Percentiles rank a stretch among this genome's conserved stretches.
These are phyloP conservation scores for Amphiprion clarkii DNA, from an alignment of 2,797 vertebrate genomes.

Conservation along the genomic window DNA sequence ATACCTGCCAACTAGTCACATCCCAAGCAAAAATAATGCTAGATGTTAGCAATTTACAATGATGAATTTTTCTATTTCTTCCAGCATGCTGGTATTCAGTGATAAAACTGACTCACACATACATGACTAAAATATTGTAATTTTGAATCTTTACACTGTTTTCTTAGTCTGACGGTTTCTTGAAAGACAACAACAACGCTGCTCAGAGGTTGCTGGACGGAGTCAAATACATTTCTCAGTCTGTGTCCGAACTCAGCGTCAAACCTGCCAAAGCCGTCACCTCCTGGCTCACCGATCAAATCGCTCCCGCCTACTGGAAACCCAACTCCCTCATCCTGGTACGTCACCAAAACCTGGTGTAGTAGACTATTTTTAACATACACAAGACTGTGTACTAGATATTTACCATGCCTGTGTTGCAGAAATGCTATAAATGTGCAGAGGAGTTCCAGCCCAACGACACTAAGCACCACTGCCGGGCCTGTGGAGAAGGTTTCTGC, in stretches of 20 bases:
- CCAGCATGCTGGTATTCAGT: background rate
- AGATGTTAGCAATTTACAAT: background rate
- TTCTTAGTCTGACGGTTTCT: conserved; percentile 92
- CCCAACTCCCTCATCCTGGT: conserved; percentile 96
- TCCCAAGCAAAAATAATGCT: background rate
- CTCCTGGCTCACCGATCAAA: conserved; percentile 98
- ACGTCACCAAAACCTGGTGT: background rate
- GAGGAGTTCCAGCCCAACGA: conserved; percentile 93
- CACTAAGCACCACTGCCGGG: conserved; percentile 97
- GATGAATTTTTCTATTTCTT: background rate
- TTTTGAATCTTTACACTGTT: background rate
- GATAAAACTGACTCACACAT: background rate
- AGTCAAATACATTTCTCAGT: conserved; percentile 98
- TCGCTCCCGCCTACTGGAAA: conserved; percentile 97
- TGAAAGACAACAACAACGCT: conserved; percentile 99
- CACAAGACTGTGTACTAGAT: too few relatives aligned
- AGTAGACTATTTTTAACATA: too few relatives aligned
- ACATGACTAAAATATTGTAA: background rate
- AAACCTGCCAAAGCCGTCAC: conserved; percentile 98
- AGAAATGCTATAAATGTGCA: conserved; percentile 94
- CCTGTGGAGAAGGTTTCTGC: conserved; percentile 98
- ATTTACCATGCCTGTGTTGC: conserved; percentile 27
- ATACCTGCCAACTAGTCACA: too few relatives aligned
- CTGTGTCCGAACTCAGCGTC: conserved; percentile 96
- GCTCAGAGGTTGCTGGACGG: conserved; percentile 98